Conservation (phyloP, 1,140 invertebrate species). For the Drosophila tsacasi region DNA sequence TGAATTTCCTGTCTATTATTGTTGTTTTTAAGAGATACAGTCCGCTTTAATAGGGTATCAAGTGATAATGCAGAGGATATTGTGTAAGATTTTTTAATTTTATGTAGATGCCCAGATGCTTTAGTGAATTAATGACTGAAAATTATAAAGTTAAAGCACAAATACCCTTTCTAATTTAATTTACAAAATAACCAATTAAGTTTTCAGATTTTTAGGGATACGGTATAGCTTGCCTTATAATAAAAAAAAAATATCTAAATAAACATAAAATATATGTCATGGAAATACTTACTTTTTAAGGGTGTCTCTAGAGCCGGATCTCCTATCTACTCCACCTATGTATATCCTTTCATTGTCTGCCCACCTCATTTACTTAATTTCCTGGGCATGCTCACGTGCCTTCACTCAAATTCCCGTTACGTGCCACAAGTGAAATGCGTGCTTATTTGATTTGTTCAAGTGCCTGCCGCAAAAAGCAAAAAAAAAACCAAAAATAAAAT, state of each 20-base stretch:
- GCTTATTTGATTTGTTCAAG: slow-evolving; percentile 62
- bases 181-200: background rate
- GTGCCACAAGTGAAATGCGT: slow-evolving; percentile 46
- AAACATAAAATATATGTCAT: background rate
- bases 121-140: too few relatives aligned
- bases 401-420: slow-evolving; percentile 46
- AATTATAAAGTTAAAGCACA: background rate
- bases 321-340: background rate
- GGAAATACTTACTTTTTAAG: background rate
- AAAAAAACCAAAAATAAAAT: slow-evolving; percentile 1
- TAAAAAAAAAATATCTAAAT: background rate
- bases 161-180: background rate
- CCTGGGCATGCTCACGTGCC: slow-evolving; percentile 27
- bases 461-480: slow-evolving; percentile 9
- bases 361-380: slow-evolving; percentile 45
- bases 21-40: too few relatives aligned
- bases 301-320: background rate
- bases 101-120: too few relatives aligned
- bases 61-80: too few relatives aligned
- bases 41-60: background rate
- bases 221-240: background rate
- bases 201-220: background rate
- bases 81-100: too few relatives aligned
- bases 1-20: too few relatives aligned
- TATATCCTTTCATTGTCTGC: slow-evolving; percentile 1